Evolutionary conservation across 2,113 vertebrate species (phyloP), one percentile per base, ranked within the genome.

Genomic region (Lanius collurio): DNA sequence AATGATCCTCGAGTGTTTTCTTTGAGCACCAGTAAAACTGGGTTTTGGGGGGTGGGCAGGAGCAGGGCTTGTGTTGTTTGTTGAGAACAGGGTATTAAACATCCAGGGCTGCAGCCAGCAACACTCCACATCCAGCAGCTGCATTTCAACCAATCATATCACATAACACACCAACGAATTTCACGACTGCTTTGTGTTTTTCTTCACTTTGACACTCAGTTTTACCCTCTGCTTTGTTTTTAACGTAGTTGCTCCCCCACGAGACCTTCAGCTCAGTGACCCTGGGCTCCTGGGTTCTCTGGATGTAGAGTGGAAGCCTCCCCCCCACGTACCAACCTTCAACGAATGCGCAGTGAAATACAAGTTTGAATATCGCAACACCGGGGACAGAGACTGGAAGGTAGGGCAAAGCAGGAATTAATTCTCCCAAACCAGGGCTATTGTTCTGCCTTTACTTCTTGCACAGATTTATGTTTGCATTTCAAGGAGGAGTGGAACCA

Each of bases 221-320:
- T 86, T 81, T 7, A 33, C 15, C 47, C 50, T 13, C 35, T 44
- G 56, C 39, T 94, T 78, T 53, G 21, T 70, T 75, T 92, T 77
- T n/a, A 46, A 91, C 94, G 52, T 62, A 99, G 99, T 98, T 89
- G 97, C 98, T 80, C 98, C 99, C 49, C 99, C 99, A 19, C 95
- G 74, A 42, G 87, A 98, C 78, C 85, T 99, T 35, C 82, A 44
- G 60, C 97, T 99, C 67, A 73, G 84, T 5, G 99, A 99, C 82
- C 98, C 96, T 9, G 99, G 99, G 11, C 97, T 98, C 64, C 95
- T 99, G 69, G 99, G 99, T 33, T 69, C 96, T 28, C 97, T 99
- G 0, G 95, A 97, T 44, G 92, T 99, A 9, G 91, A 96, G 46
- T 99, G 99, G 99, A 95, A 97, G 27, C 96, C 95, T 21, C 98